Conservation (phyloP, 2,888 invertebrate genomes). For the Mimumesa dahlbomi region DNA sequence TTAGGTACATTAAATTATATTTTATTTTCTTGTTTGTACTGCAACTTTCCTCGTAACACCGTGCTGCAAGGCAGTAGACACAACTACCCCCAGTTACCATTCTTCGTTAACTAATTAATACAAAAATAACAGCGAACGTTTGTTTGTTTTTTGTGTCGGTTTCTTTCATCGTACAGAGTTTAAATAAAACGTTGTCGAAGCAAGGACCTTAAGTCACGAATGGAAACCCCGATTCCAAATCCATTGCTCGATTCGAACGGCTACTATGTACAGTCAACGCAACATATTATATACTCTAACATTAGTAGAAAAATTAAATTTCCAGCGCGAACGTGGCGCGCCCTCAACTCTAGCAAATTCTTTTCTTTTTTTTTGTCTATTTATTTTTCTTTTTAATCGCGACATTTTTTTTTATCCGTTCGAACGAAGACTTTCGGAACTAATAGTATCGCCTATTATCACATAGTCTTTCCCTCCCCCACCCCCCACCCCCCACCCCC, state of each 20-base stretch:
- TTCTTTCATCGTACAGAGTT: slow-evolving; percentile 2
- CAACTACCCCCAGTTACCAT: slow-evolving; percentile 26
- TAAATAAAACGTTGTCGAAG: slow-evolving; percentile 32
- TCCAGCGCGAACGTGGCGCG: slow-evolving; percentile 64
- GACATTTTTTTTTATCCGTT: too few relatives aligned
- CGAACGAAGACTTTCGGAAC: slow-evolving; percentile 29
- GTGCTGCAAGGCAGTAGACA: slow-evolving; percentile 23
- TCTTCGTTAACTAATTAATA: slow-evolving; percentile 30
- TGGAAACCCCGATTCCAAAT: slow-evolving; percentile 11
- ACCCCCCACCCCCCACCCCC: too few relatives aligned
- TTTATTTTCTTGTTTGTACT: slow-evolving; percentile 64
- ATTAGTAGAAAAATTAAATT: slow-evolving; percentile 63
- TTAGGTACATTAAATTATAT: slow-evolving; percentile 57
- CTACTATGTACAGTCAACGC: slow-evolving; percentile 40
- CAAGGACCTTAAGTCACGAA: slow-evolving; percentile 21
- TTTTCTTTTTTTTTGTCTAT: too few relatives aligned
- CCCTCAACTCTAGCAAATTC: slow-evolving; percentile 59
- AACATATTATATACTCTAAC: slow-evolving; percentile 29
- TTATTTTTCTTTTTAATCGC: too few relatives aligned
- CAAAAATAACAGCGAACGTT: slow-evolving; percentile 55
- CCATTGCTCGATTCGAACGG: slow-evolving; percentile 16
- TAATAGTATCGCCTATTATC: slow-evolving; percentile 50
- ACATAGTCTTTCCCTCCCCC: slow-evolving; percentile 41
- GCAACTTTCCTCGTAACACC: slow-evolving; percentile 49
- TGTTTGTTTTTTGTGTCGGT: slow-evolving; percentile 1